These are phyloP conservation scores for Rhagium mordax DNA, from an alignment of 2,888 invertebrate species.

Conservation along the genomic window DNA sequence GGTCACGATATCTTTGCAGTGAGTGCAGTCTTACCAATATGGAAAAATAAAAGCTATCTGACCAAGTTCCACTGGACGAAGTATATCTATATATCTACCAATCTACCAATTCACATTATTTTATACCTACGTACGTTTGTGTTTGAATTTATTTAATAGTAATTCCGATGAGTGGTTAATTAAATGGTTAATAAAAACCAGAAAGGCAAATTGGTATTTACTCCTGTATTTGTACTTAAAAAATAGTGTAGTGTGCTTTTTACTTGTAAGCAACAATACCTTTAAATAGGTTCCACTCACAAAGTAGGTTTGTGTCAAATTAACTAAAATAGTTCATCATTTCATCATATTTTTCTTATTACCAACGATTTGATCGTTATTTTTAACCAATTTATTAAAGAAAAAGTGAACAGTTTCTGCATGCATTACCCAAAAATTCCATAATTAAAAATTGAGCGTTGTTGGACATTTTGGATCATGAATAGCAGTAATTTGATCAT, in stretches of 20 bases:
- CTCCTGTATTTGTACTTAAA: not conserved
- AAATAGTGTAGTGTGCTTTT: not conserved
- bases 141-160: too few relatives aligned
- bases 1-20: too few relatives aligned
- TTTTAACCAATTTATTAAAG: conserved; percentile 36
- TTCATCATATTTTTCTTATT: conserved; percentile 38
- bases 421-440: conserved; percentile 22
- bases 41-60: too few relatives aligned
- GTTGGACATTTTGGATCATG: conserved; percentile 38
- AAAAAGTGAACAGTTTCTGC: conserved; percentile 42
- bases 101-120: too few relatives aligned
- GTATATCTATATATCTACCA: too few relatives aligned
- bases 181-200: too few relatives aligned
- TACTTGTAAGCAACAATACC: not conserved
- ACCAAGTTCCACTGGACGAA: too few relatives aligned
- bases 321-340: conserved; percentile 28
- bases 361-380: conserved; percentile 35
- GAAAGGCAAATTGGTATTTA: not conserved
- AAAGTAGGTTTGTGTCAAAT: conserved; percentile 43
- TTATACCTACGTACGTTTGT: too few relatives aligned
- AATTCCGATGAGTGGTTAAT: too few relatives aligned
- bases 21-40: too few relatives aligned
- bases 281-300: not conserved
- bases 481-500: conserved; percentile 51
- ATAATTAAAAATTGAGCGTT: not conserved